A percentile compares a stretch with the other conserved stretches of the same genome.
Conservation (phyloP, 2,888 invertebrate species). For the Salticus scenicus region DNA sequence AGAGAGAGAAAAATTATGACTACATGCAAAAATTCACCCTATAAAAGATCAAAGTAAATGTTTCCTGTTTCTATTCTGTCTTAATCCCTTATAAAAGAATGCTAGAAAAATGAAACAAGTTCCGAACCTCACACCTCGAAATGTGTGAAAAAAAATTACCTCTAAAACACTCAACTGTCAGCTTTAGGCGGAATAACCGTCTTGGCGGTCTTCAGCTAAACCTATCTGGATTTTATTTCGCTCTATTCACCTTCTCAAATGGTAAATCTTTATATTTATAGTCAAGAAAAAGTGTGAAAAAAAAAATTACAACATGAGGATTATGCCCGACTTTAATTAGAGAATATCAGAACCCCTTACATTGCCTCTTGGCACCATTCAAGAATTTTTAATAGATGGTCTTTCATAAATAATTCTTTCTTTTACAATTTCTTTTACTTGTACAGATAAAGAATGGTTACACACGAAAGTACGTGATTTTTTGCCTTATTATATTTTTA, state of each 20-base stretch:
- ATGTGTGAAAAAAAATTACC: constrained; percentile 25
- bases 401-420: constrained; percentile 56
- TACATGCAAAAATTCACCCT: neutral
- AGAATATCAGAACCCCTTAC: constrained; percentile 34
- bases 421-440: neutral
- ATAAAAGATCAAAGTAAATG: neutral
- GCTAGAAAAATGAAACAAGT: neutral
- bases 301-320: constrained; percentile 36
- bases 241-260: constrained; percentile 34
- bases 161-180: constrained; percentile 56
- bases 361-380: constrained; percentile 17
- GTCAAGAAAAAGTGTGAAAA: constrained; percentile 44
- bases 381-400: constrained; percentile 43
- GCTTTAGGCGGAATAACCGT: constrained; percentile 18
- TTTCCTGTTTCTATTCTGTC: neutral
- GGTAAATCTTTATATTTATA: constrained; percentile 55
- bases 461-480: neutral
- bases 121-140: constrained; percentile 35
- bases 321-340: constrained; percentile 59
- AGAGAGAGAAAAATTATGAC: too few relatives aligned
- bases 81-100: neutral
- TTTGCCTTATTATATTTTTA: neutral
- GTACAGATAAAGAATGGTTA: neutral
- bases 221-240: constrained; percentile 18
- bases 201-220: constrained; percentile 32